Percentiles rank a stretch among this genome's conserved stretches.
These are phyloP conservation scores for Latheticus oryzae DNA, from an alignment of 2,888 invertebrate species.

Conservation along the genomic window DNA sequence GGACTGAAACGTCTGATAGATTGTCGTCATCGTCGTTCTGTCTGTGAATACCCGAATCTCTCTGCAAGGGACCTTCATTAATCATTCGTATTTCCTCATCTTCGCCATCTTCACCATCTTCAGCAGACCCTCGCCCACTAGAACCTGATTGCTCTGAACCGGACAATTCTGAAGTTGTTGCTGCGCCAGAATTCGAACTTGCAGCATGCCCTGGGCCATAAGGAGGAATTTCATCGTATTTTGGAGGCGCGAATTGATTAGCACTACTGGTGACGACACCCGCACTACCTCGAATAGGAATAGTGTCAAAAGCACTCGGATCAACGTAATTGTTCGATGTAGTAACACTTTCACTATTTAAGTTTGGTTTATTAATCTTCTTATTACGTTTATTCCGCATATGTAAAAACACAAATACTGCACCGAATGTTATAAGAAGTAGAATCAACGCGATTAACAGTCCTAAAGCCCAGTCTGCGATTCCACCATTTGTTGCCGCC, in stretches of 20 bases:
- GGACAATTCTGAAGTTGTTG: constrained; percentile 89
- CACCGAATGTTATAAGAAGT: constrained; percentile 84
- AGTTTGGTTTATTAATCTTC: constrained; percentile 81
- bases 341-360: constrained; percentile 77
- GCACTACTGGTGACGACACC: constrained; percentile 61
- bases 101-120: constrained; percentile 91
- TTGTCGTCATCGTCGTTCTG: constrained; percentile 76
- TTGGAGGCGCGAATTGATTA: constrained; percentile 86
- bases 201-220: constrained; percentile 78
- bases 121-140: constrained; percentile 95
- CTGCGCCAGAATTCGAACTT: constrained; percentile 82
- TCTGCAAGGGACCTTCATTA: constrained; percentile 88
- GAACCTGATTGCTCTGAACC: constrained; percentile 96
- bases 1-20: constrained; percentile 89
- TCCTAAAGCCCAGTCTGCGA: constrained; percentile 91
- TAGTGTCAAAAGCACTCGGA: constrained; percentile 89
- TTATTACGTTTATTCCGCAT: constrained; percentile 84
- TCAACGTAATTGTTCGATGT: constrained; percentile 88
- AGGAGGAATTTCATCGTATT: constrained; percentile 91
- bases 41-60: constrained; percentile 76
- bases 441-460: constrained; percentile 85
- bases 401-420: constrained; percentile 86
- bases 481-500: constrained; percentile 74
- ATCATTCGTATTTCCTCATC: constrained; percentile 99
- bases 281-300: constrained; percentile 80